Percentiles rank a stretch among this genome's conserved stretches.
Conservation (phyloP, 2,113 vertebrate species). For the Platichthys flesus region DNA sequence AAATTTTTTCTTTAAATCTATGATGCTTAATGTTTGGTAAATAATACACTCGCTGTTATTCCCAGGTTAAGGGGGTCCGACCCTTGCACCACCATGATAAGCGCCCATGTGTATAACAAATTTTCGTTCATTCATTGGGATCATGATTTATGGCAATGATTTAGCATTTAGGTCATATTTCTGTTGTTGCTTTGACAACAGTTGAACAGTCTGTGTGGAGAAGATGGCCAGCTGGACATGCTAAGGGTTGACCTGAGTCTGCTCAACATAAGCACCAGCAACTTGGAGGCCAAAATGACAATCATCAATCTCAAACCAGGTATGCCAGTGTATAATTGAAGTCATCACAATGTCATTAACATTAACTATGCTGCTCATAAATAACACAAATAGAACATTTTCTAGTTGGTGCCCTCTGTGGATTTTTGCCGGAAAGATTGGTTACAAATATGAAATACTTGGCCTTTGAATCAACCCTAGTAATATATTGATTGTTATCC, state of each 20-base stretch:
- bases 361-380: background rate
- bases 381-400: background rate
- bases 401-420: background rate
- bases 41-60: too few species aligned
- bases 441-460: background rate
- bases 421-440: background rate
- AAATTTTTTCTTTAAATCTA: too few species aligned
- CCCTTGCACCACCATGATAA: too few species aligned
- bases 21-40: too few species aligned
- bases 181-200: constrained; percentile 29
- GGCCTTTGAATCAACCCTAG: background rate
- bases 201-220: constrained; percentile 56
- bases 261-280: constrained; percentile 59
- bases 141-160: background rate
- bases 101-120: background rate
- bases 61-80: too few species aligned
- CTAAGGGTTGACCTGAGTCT: constrained; percentile 41
- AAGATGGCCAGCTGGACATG: constrained; percentile 42
- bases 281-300: constrained; percentile 51
- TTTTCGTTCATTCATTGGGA: background rate
- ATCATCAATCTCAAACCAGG: constrained; percentile 56
- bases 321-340: constrained; percentile 5
- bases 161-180: background rate
- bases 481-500: constrained; percentile 6
- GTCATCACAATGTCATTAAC: background rate